Base-by-base conservation (phyloP, 2,113 vertebrate species). In the Gallinago paraguaiae region DNA sequence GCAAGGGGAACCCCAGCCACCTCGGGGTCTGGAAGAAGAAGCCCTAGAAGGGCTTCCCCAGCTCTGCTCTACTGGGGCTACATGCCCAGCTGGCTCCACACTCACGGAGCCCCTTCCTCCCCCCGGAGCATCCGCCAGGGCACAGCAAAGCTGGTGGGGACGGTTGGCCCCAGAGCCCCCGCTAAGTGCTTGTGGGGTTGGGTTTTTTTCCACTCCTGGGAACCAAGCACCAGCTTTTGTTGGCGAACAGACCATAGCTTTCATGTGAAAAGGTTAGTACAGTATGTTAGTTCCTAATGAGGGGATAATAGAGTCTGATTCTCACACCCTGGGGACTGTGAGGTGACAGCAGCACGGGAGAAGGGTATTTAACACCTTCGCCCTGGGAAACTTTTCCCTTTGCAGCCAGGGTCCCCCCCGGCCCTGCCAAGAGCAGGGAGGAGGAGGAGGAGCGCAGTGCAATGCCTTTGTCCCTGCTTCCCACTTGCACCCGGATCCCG, bases 261-360 rank as follows among this genome's bases (percentile, higher is more conserved):
- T 96, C 95, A 91, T 91, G 92, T 95, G 94, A 86, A 88, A 89
- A 94, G 92, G 94, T 95, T 90, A 77, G 95, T 94, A 68, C 95
- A 91, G 95, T 80, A 30, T 92, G 96, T 88, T 51, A 94, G 96
- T 82, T 94, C 92, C 95, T 95, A 86, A 92, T 88, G 95, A 94
- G 78, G 92, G 92, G 88, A 89, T 94, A 85, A 95, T 56, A 67
- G 88, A 85, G 88, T 14, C 94, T 91, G 91, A 79, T 97, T 97
- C 94, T 96, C 96, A 97, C 94, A 94, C 67, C 85, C 95, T 6
- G 4, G 79, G 63, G 28, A 43, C 83, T 7, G 13, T 3, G 84
- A 96, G 94, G 96, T 96, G 96, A 95, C 94, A 91, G 90, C 94
- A 90, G 86, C 96, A 90, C 68, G n/a, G 70, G 95, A 95, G 80